Conservation (phyloP, 2,797 vertebrate genomes). For the Fundulus diaphanus region DNA sequence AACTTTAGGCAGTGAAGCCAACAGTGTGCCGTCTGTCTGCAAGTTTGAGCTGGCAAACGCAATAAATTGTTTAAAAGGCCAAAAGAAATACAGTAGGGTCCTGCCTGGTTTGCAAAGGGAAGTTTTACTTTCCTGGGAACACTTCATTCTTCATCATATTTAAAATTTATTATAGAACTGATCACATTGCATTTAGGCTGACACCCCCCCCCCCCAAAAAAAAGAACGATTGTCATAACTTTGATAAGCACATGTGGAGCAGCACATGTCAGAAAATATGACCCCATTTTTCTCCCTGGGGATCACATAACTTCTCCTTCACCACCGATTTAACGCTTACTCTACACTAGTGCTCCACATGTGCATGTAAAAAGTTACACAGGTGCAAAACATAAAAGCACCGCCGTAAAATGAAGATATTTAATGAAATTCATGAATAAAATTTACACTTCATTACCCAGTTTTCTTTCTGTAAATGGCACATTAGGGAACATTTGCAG, state of each 20-base stretch:
- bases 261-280: constrained; percentile 6
- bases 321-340: not conserved
- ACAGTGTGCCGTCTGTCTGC: constrained; percentile 11
- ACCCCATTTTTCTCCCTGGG: not conserved
- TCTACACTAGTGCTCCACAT: not conserved
- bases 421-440: constrained; percentile 7
- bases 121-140: constrained; percentile 31
- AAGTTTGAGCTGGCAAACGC: constrained; percentile 9
- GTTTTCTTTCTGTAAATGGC: constrained; percentile 3
- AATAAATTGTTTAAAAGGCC: constrained; percentile 44
- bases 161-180: constrained; percentile 40
- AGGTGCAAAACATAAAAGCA: not conserved
- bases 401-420: not conserved
- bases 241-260: constrained; percentile 18
- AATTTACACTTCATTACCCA: constrained; percentile 12
- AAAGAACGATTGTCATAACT: constrained; percentile 22
- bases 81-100: constrained; percentile 48
- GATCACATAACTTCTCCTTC: not conserved
- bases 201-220: not conserved
- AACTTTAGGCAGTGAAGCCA: constrained; percentile 47
- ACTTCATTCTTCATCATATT: constrained; percentile 30
- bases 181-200: constrained; percentile 48
- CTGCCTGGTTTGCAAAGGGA: constrained; percentile 46
- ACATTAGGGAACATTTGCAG: not conserved
- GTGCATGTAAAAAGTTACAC: constrained; percentile 13